Percentiles rank a stretch among this genome's conserved stretches.
Evolutionary conservation across 1,140 invertebrate species (phyloP).

Genomic region (Temnothorax curvispinosus): DNA sequence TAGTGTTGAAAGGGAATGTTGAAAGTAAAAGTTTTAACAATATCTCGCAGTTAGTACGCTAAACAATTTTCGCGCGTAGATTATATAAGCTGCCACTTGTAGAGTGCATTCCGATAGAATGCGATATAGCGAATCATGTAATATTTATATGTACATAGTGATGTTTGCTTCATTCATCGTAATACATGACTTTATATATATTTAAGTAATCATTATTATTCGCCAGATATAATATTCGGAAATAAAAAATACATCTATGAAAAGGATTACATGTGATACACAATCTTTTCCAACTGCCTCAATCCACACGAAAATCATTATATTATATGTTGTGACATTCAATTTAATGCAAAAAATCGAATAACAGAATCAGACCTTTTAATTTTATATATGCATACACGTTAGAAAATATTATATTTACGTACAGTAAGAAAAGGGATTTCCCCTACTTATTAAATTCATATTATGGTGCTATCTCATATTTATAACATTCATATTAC

Average conservation of each 20-base stretch:
- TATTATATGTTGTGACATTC: background rate
- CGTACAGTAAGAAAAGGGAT: background rate
- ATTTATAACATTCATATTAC: slow-evolving; percentile 23
- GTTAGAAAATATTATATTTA: background rate
- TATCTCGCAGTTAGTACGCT: slow-evolving; percentile 64
- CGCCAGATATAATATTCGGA: slow-evolving; percentile 55
- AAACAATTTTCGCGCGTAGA: slow-evolving; percentile 54
- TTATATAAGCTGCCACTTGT: slow-evolving; percentile 57
- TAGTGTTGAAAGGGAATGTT: slow-evolving; percentile 54
- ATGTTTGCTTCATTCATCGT: slow-evolving; percentile 69
- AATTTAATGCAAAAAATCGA: background rate
- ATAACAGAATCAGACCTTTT: background rate
- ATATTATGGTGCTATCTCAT: background rate
- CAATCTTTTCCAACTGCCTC: background rate
- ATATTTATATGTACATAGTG: slow-evolving; percentile 76
- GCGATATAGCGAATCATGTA: slow-evolving; percentile 70
- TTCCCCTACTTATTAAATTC: background rate
- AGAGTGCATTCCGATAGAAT: slow-evolving; percentile 62
- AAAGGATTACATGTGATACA: background rate
- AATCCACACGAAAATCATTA: background rate
- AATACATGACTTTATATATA: slow-evolving; percentile 67
- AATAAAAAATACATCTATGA: slow-evolving; percentile 55
- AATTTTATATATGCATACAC: background rate
- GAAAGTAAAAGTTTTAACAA: slow-evolving; percentile 60
- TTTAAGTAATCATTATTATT: slow-evolving; percentile 72